These are phyloP conservation scores for Falcaria lacertinaria DNA, from an alignment of 2,888 invertebrate genomes.

Conservation along the genomic window DNA sequence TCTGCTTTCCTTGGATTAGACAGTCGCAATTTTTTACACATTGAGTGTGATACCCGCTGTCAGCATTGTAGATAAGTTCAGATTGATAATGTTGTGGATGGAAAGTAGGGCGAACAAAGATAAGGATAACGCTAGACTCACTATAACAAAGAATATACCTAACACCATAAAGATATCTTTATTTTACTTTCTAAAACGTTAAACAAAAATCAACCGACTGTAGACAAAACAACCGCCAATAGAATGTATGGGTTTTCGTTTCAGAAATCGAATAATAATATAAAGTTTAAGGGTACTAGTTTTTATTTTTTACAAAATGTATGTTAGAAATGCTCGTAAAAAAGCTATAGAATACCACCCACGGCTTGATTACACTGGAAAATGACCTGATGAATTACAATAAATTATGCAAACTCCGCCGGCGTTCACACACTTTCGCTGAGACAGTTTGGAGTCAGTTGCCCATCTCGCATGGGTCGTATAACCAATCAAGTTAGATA, in stretches of 20 bases:
- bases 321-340: slow-evolving; percentile 41
- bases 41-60: slow-evolving; percentile 5
- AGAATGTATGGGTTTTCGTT: too few relatives aligned
- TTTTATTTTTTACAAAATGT: slow-evolving; percentile 33
- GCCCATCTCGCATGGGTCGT: slow-evolving; percentile 28
- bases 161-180: too few relatives aligned
- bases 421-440: slow-evolving; percentile 71
- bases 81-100: slow-evolving; percentile 20
- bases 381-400: slow-evolving; percentile 59
- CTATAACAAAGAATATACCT: slow-evolving; percentile 22
- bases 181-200: too few relatives aligned
- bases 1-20: too few relatives aligned
- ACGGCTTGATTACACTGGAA: slow-evolving; percentile 47
- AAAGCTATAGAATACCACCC: slow-evolving; percentile 51
- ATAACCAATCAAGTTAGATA: slow-evolving; percentile 38
- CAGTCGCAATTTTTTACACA: slow-evolving; percentile 1
- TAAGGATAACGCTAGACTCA: slow-evolving; percentile 28
- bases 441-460: slow-evolving; percentile 66
- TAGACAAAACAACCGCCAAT: too few relatives aligned
- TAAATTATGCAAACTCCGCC: slow-evolving; percentile 62
- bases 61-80: too few relatives aligned
- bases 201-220: too few relatives aligned
- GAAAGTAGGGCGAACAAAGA: slow-evolving; percentile 33
- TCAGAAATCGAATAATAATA: too few relatives aligned
- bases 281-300: too few relatives aligned